Evolutionary conservation across 2,113 vertebrate species (phyloP).

Genomic region (Trematomus loennbergii): DNA sequence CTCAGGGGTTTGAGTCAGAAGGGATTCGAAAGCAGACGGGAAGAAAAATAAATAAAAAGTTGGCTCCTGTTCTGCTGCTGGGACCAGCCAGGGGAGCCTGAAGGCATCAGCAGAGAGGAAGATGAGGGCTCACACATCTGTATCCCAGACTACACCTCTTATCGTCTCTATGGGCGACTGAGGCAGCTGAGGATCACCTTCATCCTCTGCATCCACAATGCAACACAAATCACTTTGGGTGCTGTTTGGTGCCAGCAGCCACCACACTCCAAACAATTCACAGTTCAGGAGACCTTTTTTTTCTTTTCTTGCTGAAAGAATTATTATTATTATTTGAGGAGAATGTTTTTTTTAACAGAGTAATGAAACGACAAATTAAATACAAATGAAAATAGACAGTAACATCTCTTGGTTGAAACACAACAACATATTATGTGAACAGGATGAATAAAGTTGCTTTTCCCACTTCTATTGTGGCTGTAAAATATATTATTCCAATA

Average conservation of each 20-base stretch:
- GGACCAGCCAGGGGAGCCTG: slow-evolving; percentile 31
- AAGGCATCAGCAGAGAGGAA: slow-evolving; percentile 27
- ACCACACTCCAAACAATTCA: background rate
- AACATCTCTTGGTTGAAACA: background rate
- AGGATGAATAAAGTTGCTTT: background rate
- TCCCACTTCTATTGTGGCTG: background rate
- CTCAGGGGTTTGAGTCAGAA: slow-evolving; percentile 20
- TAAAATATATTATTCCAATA: background rate
- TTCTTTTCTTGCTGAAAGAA: background rate
- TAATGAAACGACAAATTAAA: background rate
- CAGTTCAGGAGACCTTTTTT: no score
- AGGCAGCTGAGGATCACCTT: slow-evolving; percentile 13
- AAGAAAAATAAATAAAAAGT: background rate
- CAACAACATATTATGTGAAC: background rate
- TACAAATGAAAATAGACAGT: background rate
- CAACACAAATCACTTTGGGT: slow-evolving; percentile 39
- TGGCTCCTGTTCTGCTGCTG: slow-evolving; percentile 21
- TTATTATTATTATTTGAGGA: background rate
- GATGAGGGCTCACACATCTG: slow-evolving; percentile 46
- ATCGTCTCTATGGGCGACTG: slow-evolving; percentile 6
- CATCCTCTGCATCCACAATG: background rate
- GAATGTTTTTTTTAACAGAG: no score
- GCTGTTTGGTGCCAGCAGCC: slow-evolving; percentile 31
- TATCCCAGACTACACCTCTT: slow-evolving; percentile 31
- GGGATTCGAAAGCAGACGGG: slow-evolving; percentile 14